These are phyloP conservation scores for Eupithecia vulgata DNA, from an alignment of 2,888 invertebrate genomes.

Conservation along the genomic window DNA sequence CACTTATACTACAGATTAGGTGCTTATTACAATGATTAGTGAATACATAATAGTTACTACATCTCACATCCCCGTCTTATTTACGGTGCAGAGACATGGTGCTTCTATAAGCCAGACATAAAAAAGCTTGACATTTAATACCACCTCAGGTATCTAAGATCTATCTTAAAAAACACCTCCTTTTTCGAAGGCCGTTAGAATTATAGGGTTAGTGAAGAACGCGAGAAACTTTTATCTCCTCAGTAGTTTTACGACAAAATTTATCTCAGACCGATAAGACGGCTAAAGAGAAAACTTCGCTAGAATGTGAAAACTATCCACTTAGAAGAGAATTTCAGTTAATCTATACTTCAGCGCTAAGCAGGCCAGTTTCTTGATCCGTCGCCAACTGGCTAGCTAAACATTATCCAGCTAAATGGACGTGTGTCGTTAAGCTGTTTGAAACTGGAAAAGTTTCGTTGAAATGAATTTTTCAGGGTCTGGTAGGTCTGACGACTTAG, in stretches of 20 bases:
- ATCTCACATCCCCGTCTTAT: too few relatives aligned
- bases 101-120: too few relatives aligned
- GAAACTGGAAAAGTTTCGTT: not conserved
- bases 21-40: too few relatives aligned
- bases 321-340: constrained; percentile 13
- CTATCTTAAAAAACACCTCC: too few relatives aligned
- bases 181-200: too few relatives aligned
- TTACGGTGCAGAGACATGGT: too few relatives aligned
- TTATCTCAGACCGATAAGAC: not conserved
- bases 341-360: constrained; percentile 25
- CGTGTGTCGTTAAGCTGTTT: not conserved
- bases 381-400: constrained; percentile 20
- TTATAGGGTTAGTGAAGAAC: not conserved
- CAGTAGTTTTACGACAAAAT: not conserved
- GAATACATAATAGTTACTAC: too few relatives aligned
- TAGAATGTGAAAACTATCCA: constrained; percentile 8
- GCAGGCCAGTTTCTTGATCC: constrained; percentile 26
- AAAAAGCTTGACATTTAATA: too few relatives aligned
- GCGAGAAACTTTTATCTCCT: not conserved
- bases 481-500: too few relatives aligned
- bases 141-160: too few relatives aligned
- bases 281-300: constrained; percentile 18
- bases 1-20: too few relatives aligned
- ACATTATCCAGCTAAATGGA: constrained; percentile 3
- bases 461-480: too few relatives aligned